Conservation (phyloP, 2,113 vertebrate genomes). For the Otus sunia region DNA sequence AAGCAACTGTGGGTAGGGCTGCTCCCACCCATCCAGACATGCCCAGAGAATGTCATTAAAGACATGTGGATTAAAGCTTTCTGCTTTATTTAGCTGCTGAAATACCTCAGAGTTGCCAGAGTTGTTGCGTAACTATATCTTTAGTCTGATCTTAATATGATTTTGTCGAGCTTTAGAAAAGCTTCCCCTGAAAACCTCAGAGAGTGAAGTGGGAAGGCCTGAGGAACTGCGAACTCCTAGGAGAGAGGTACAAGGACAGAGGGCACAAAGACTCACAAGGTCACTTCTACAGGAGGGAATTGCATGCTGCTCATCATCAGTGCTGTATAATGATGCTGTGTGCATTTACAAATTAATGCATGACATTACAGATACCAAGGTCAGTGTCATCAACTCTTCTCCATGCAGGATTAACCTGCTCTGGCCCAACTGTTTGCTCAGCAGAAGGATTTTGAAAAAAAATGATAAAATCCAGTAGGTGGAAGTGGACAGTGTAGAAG, state of each 20-base stretch:
- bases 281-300: neutral
- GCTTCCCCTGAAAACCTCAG: neutral
- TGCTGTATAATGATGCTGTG: neutral
- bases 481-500: rapidly evolving
- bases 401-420: neutral
- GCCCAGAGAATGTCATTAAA: conserved; percentile 22
- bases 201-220: neutral
- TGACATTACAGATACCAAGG: neutral
- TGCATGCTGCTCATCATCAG: neutral
- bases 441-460: neutral
- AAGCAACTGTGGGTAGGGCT: neutral
- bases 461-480: neutral
- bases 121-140: neutral
- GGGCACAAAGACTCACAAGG: neutral
- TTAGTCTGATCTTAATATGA: neutral
- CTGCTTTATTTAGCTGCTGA: conserved; percentile 15
- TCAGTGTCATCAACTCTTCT: neutral
- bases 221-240: neutral
- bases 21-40: conserved; percentile 34
- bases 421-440: neutral
- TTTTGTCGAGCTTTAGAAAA: neutral
- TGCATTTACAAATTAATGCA: neutral
- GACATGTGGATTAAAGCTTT: conserved; percentile 33
- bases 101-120: neutral
- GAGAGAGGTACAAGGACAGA: neutral